Evolutionary conservation across 2,888 invertebrate species (phyloP).

Genomic region (Ashinkailepas kermadecensis): DNA sequence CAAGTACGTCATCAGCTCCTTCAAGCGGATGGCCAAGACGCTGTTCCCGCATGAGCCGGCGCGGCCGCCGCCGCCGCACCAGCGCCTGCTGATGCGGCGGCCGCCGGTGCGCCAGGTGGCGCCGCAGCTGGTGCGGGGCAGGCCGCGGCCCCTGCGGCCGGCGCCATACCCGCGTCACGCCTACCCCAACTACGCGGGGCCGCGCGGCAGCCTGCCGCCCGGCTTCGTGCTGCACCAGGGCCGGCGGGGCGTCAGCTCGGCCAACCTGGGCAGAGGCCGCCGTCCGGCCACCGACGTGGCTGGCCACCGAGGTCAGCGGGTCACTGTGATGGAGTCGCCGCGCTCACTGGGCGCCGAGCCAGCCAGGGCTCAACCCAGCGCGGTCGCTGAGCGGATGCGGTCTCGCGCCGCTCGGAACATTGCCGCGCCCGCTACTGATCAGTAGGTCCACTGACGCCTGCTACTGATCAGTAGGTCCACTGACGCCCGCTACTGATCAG

Average conservation of each 20-base stretch:
- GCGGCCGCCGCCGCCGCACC: neutral
- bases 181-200: neutral
- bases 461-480: too few species aligned
- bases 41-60: neutral
- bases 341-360: too few species aligned
- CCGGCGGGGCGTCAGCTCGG: neutral
- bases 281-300: too few species aligned
- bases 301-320: too few species aligned
- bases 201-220: neutral
- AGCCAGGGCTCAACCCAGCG: too few species aligned
- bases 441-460: too few species aligned
- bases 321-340: too few species aligned
- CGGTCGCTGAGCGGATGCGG: too few species aligned
- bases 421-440: too few species aligned
- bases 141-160: neutral
- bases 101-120: neutral
- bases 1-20: slow-evolving; percentile 16
- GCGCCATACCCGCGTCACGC: neutral
- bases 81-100: neutral
- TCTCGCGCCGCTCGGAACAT: too few species aligned
- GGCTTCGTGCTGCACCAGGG: neutral
- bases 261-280: too few species aligned
- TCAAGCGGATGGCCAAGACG: slow-evolving; percentile 20
- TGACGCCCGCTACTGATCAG: too few species aligned
- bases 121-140: neutral